A percentile compares a stretch with the other conserved stretches of the same genome.
Evolutionary conservation across 2,797 vertebrate species (phyloP).

Genomic region (Craterocephalus amniculus): DNA sequence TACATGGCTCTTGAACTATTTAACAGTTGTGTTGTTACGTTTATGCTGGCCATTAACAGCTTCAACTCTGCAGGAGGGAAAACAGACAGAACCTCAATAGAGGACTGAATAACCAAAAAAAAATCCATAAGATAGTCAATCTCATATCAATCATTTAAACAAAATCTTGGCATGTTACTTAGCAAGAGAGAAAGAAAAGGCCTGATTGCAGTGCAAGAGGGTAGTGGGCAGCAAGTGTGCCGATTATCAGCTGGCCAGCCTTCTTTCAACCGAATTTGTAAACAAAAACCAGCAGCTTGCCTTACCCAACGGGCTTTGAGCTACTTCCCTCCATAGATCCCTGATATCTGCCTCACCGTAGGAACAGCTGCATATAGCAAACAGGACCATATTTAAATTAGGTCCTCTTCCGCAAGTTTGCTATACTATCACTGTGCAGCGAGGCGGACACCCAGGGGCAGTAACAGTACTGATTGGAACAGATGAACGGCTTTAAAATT

Average conservation of each 20-base stretch:
- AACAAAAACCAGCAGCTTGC: slow-evolving; percentile 70
- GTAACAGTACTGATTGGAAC: slow-evolving; percentile 62
- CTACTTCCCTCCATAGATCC: slow-evolving; percentile 44
- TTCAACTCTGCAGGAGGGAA: slow-evolving; percentile 76
- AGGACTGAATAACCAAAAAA: slow-evolving; percentile 68
- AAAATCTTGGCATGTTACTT: slow-evolving; percentile 71
- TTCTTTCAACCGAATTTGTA: slow-evolving; percentile 67
- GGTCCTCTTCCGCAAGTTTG: slow-evolving; percentile 75
- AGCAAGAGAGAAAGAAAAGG: slow-evolving; percentile 21
- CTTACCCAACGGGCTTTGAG: slow-evolving; percentile 35
- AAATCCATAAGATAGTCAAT: slow-evolving; percentile 73
- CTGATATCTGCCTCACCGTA: slow-evolving; percentile 38
- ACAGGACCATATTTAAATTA: slow-evolving; percentile 52
- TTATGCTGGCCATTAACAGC: slow-evolving; percentile 77
- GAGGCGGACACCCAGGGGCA: slow-evolving; percentile 42
- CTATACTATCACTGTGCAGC: slow-evolving; percentile 32
- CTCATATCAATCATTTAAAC: slow-evolving; percentile 65
- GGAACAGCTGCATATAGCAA: slow-evolving; percentile 52
- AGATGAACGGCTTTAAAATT: slow-evolving; percentile 26
- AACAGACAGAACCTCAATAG: slow-evolving; percentile 56
- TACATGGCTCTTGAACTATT: slow-evolving; percentile 92
- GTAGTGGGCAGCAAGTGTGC: slow-evolving; percentile 66
- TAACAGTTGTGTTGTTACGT: slow-evolving; percentile 74
- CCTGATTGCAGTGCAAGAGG: slow-evolving; percentile 82
- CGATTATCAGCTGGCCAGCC: slow-evolving; percentile 61